Conservation (phyloP, 2,888 invertebrate genomes). For the Hypselothyrea guttata region DNA sequence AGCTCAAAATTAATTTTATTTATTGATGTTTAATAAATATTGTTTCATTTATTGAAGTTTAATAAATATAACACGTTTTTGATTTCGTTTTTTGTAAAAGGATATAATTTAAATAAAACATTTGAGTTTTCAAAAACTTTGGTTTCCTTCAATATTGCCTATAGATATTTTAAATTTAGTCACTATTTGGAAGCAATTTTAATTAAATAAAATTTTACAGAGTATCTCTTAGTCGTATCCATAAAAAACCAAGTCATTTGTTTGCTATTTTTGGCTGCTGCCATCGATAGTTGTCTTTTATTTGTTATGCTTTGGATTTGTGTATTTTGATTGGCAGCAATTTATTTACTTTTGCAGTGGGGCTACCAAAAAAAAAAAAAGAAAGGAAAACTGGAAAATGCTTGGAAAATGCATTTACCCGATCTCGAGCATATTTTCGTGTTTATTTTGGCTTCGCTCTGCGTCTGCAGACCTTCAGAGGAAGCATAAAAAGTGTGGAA, state of each 20-base stretch:
- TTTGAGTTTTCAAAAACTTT: too few relatives aligned
- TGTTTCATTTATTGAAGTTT: too few relatives aligned
- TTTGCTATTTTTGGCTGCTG: constrained; percentile 21
- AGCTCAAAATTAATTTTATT: too few relatives aligned
- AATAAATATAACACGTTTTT: too few relatives aligned
- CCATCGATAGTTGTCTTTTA: constrained; percentile 17
- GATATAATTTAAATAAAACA: too few relatives aligned
- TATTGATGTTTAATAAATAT: too few relatives aligned
- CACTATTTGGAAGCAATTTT: too few relatives aligned
- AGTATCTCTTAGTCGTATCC: neutral
- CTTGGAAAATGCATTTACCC: constrained; percentile 1
- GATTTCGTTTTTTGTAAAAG: too few relatives aligned
- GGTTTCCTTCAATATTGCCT: too few relatives aligned
- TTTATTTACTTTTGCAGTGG: constrained; percentile 52
- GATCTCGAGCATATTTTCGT: constrained; percentile 17
- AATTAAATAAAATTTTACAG: neutral
- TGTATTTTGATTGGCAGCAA: constrained; percentile 46
- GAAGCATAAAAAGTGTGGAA: constrained; percentile 6
- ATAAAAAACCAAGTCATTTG: neutral
- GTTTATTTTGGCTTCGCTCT: constrained; percentile 28
- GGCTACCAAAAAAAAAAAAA: constrained; percentile 26
- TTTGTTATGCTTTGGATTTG: constrained; percentile 28
- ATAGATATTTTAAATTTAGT: too few relatives aligned
- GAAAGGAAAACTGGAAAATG: neutral
- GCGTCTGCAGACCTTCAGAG: constrained; percentile 27